Base-by-base conservation (phyloP, 2,888 invertebrate genomes). In the Papilio demoleus region DNA sequence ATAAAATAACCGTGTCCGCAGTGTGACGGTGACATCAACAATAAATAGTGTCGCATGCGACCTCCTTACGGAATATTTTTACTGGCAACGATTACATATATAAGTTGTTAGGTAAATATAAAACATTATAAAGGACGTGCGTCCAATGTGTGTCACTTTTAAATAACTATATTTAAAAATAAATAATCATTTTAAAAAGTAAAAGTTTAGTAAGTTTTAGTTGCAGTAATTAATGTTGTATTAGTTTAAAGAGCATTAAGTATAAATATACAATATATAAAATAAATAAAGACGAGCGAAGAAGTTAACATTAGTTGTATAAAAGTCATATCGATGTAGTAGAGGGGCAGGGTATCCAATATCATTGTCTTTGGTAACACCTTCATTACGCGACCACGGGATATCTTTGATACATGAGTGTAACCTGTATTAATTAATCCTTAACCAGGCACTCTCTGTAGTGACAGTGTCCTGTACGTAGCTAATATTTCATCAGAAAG, bases 361-460 rank as follows among this genome's bases (percentile, higher is more conserved):
- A 71, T 71, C 75, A 72, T 77, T 77, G 76, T 78, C 78, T 80
- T 79, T 79, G 79, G 82, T 84, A 84, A 84, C 79, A 80, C 79
- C 84, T 82, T 87, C 84, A 87, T 88, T 88, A 88, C 79, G 71
- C 71, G 70, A 61, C 68, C 56, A 68, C 47, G 60, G 70, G 59
- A 68, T 70, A 73, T 75, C 81, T 83, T 87, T 90, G 90, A 86
- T 84, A 88, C 76, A 79, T 75, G 82, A 88, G 84, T 77, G 80
- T 82, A 85, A 83, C 83, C 81, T 81, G 83, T 60, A 79, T 82
- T 88, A 88, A 89, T 89, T 89, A 88, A 85, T 83, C 74, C 63
- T 68, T 72, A 72, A 74, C 72, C 73, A 68, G 67, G 70, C 70
- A 70, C 74, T 72, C 79, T 71, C 73, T 75, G 74, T 76, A 76